Base-by-base conservation (phyloP, 2,113 vertebrate genomes). In the Erinaceus europaeus region DNA sequence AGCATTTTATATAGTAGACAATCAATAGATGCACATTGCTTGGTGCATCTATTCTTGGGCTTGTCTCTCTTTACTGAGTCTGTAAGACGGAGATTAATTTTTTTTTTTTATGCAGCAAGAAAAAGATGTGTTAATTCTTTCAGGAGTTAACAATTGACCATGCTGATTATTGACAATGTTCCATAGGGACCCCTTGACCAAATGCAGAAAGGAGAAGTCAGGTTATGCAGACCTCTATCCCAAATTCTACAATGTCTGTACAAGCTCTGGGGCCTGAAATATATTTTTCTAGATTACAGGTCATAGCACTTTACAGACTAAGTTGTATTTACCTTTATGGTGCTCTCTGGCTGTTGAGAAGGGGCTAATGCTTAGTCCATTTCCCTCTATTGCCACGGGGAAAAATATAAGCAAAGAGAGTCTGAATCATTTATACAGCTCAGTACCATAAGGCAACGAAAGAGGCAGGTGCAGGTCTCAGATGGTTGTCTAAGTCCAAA, bases 401-500 rank as follows among this genome's bases (percentile, higher is more conserved):
- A 68, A 89, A 93, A 89, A 89, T 89, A 79, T 55, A 95, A 92
- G 89, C 92, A 91, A 93, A 94, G 84, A 79, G 84, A 72, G 18
- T 82, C 78, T 94, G 90, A 94, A 93, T 93, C 93, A 94, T 96
- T 94, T 95, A 93, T 91, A 89, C 44, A 85, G 67, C 0, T 4
- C 50, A 27, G 52, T 68, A 88, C 67, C 94, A 94, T 87, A 92
- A 94, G 93, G 94, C 88, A 71, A 82, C 50, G 94, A 74, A 86
- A 80, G 94, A 94, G 90, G 91, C 95, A 95, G 94, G 91, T 91
- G 92, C 85, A 67, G 86, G 88, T 94, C 93, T 95, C 94, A 95
- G 93, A 94, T 94, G 93, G 94, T 92, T 89, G 91, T 94, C 93
- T 93, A 92, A 90, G 93, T 94, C 91, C 92, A 95, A 92, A 96